Conservation (phyloP, 2,113 vertebrate genomes). For the Hemicordylus capensis region DNA sequence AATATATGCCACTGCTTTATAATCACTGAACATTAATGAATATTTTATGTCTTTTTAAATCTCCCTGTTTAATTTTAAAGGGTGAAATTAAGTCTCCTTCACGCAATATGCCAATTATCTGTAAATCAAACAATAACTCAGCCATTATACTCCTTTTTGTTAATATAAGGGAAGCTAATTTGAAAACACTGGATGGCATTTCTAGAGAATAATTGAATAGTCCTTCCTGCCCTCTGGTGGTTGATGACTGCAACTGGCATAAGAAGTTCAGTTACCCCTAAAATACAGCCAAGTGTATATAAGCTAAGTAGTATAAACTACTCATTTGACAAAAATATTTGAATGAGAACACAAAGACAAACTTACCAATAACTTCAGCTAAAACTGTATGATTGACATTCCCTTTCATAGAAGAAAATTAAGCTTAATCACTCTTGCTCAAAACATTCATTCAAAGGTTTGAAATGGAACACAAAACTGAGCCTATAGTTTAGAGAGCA, state of each 20-base stretch:
- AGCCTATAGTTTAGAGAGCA: no score
- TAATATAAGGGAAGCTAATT: slow-evolving; percentile 87
- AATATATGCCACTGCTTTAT: slow-evolving; percentile 87
- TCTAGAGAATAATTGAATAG: slow-evolving; percentile 78
- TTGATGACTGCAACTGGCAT: slow-evolving; percentile 62
- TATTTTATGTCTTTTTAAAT: slow-evolving; percentile 96
- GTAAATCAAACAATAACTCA: slow-evolving; percentile 94
- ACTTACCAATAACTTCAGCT: neutral
- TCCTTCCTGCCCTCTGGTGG: slow-evolving; percentile 84
- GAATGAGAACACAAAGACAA: slow-evolving; percentile 23
- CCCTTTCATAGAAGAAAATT: slow-evolving; percentile 32
- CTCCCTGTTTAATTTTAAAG: slow-evolving; percentile 95
- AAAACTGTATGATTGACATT: neutral
- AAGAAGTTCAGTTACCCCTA: slow-evolving; percentile 36
- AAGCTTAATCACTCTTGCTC: neutral
- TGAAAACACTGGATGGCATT: slow-evolving; percentile 77
- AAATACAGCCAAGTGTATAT: slow-evolving; percentile 24
- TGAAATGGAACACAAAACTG: neutral
- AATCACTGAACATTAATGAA: slow-evolving; percentile 91
- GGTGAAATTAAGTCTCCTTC: slow-evolving; percentile 89
- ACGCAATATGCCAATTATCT: slow-evolving; percentile 90
- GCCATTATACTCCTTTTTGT: slow-evolving; percentile 90
- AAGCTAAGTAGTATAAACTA: slow-evolving; percentile 35
- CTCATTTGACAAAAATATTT: slow-evolving; percentile 47
- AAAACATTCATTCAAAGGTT: neutral